These are phyloP conservation scores for Loripinus fragilis DNA, from an alignment of 2,888 invertebrate genomes.

Conservation along the genomic window DNA sequence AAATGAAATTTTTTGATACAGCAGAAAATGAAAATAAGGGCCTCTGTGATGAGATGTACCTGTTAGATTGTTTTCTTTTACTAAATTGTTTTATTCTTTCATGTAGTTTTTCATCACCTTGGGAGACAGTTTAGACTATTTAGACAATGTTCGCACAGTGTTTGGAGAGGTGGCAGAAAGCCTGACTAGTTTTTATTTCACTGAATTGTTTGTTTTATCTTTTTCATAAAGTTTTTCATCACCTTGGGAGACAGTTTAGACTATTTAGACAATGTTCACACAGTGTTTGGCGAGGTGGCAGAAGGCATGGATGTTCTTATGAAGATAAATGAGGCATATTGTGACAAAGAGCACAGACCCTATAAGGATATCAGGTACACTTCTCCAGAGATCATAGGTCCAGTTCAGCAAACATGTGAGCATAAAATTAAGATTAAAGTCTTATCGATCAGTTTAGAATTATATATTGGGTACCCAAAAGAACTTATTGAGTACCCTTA, in stretches of 20 bases:
- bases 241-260: conserved; percentile 94
- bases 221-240: conserved; percentile 97
- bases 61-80: too few species aligned
- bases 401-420: too few species aligned
- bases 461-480: too few species aligned
- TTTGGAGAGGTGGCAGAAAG: conserved; percentile 94
- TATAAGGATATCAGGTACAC: conserved; percentile 94
- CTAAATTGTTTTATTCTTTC: conserved; percentile 83
- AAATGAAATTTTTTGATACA: too few species aligned
- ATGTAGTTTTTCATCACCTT: conserved; percentile 99
- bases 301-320: conserved; percentile 95
- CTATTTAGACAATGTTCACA: conserved; percentile 94
- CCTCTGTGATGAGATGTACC: too few species aligned
- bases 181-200: too few species aligned
- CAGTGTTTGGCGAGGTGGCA: conserved; percentile 93
- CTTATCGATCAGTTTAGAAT: too few species aligned
- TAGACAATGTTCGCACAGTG: conserved; percentile 95
- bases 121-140: conserved; percentile 92
- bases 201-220: background rate
- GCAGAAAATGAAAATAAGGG: too few species aligned
- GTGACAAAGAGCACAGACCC: conserved; percentile 94
- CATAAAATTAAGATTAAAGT: too few species aligned
- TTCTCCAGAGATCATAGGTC: too few species aligned
- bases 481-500: too few species aligned
- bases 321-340: conserved; percentile 96